A percentile compares a stretch with the other conserved stretches of the same genome.
phyloP scores from a whole-genome alignment of 92 coral and sea anemone species.

The Palythoa heliodiscus region DNA sequence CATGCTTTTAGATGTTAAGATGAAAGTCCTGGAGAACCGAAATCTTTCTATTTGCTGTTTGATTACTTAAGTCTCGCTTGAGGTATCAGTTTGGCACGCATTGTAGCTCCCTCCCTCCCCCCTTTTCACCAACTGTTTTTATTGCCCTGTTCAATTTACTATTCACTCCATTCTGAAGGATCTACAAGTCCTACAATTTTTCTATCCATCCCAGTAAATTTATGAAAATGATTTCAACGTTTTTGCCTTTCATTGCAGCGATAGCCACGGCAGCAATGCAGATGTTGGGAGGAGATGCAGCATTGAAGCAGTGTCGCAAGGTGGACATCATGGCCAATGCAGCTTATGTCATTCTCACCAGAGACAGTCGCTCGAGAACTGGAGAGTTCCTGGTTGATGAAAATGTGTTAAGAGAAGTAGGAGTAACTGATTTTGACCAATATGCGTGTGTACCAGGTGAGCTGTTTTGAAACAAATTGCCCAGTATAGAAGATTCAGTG shows the following conservation, averaged over 20 bases:
- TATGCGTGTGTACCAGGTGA: slow-evolving; percentile 92
- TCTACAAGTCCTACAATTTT: too few species aligned
- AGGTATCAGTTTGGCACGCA: too few species aligned
- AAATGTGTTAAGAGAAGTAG: slow-evolving; percentile 85
- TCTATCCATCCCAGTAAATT: too few species aligned
- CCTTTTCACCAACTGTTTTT: too few species aligned
- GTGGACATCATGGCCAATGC: slow-evolving; percentile 93
- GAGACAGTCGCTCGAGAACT: slow-evolving; percentile 93
- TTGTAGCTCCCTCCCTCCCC: too few species aligned
- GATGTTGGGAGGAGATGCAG: slow-evolving; percentile 89
- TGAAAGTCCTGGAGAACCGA: too few species aligned
- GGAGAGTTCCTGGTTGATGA: slow-evolving; percentile 97
- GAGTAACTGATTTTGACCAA: slow-evolving; percentile 80
- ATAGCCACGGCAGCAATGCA: slow-evolving; percentile 95
- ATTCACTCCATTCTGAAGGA: too few species aligned
- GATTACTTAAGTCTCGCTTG: too few species aligned
- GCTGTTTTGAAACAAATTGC: not conserved
- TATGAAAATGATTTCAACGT: not conserved
- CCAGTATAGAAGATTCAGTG: too few species aligned
- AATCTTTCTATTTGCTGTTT: too few species aligned
- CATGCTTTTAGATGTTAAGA: too few species aligned
- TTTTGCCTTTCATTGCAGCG: slow-evolving; percentile 42
- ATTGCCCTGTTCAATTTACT: too few species aligned
- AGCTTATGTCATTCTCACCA: slow-evolving; percentile 90
- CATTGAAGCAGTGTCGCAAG: slow-evolving; percentile 71